These are phyloP conservation scores for Plectus sambesii DNA, from an alignment of 1,140 invertebrate genomes.

Conservation along the genomic window DNA sequence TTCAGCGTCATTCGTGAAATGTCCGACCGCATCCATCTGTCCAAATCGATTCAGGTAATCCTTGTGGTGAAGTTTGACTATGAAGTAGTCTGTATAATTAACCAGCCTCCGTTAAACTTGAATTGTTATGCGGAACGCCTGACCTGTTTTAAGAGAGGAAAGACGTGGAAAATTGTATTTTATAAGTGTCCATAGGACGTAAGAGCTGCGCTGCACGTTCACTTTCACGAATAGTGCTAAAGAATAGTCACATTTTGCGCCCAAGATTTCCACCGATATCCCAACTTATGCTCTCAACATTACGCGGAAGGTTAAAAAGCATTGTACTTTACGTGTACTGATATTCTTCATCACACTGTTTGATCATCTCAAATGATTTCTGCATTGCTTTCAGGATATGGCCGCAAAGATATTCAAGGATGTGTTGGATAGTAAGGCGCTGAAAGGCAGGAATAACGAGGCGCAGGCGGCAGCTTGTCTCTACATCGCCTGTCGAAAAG, in stretches of 20 bases:
- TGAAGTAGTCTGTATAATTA: too few relatives aligned
- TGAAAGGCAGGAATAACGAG: slow-evolving; percentile 88
- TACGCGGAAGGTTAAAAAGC: background rate
- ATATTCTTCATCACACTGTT: too few relatives aligned
- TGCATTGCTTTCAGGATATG: slow-evolving; percentile 56
- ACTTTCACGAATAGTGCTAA: too few relatives aligned
- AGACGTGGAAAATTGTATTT: too few relatives aligned
- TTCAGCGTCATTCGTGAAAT: slow-evolving; percentile 92
- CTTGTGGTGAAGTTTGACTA: too few relatives aligned
- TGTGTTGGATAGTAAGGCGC: slow-evolving; percentile 83
- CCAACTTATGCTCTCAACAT: background rate
- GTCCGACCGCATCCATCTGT: slow-evolving; percentile 92
- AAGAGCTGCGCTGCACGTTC: too few relatives aligned
- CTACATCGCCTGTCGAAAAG: slow-evolving; percentile 92
- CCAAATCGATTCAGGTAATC: slow-evolving; percentile 67
- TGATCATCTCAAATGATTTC: background rate
- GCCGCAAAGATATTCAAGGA: slow-evolving; percentile 88
- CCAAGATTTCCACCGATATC: too few relatives aligned
- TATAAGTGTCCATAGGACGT: too few relatives aligned
- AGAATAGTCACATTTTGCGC: background rate
- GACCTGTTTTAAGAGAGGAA: background rate
- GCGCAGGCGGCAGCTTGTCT: slow-evolving; percentile 96
- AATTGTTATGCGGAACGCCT: background rate
- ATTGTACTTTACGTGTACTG: background rate
- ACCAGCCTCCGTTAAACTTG: too few relatives aligned